Evolutionary conservation across 2,888 invertebrate genomes (phyloP).

Genomic region (Camponotus fellah): DNA sequence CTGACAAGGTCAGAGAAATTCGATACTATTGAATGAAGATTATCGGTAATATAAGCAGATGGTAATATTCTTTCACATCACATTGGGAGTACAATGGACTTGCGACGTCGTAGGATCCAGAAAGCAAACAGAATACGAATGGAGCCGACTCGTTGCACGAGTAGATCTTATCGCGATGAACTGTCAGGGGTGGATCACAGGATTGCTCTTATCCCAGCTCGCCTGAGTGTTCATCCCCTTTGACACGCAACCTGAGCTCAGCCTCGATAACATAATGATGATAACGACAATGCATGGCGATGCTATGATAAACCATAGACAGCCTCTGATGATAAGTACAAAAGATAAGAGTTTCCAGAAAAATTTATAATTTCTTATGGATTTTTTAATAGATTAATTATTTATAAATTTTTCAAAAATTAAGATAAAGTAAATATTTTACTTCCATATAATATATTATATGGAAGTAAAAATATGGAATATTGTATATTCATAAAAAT

Average conservation of each 20-base stretch:
- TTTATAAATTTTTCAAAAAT: neutral
- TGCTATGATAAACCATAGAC: conserved; percentile 28
- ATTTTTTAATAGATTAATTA: neutral
- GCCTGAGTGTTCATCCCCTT: conserved; percentile 69
- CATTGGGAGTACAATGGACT: conserved; percentile 76
- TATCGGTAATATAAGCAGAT: conserved; percentile 83
- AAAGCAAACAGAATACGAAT: conserved; percentile 81
- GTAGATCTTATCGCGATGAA: conserved; percentile 81
- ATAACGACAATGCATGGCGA: conserved; percentile 28
- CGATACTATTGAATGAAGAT: conserved; percentile 79
- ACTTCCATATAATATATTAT: neutral
- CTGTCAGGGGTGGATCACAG: conserved; percentile 80
- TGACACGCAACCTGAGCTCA: conserved; percentile 65
- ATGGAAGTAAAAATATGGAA: too few species aligned
- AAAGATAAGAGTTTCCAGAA: neutral
- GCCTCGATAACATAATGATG: conserved; percentile 58
- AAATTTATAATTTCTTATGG: neutral
- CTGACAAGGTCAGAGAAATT: conserved; percentile 64
- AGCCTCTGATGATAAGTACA: neutral
- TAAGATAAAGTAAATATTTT: neutral
- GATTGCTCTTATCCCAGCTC: conserved; percentile 82
- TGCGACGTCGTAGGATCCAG: conserved; percentile 70
- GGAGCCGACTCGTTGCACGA: conserved; percentile 76
- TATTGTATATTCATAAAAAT: neutral
- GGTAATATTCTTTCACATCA: conserved; percentile 79